Base-by-base conservation (phyloP, 2,113 vertebrate genomes). In the Coptodon rendalli region DNA sequence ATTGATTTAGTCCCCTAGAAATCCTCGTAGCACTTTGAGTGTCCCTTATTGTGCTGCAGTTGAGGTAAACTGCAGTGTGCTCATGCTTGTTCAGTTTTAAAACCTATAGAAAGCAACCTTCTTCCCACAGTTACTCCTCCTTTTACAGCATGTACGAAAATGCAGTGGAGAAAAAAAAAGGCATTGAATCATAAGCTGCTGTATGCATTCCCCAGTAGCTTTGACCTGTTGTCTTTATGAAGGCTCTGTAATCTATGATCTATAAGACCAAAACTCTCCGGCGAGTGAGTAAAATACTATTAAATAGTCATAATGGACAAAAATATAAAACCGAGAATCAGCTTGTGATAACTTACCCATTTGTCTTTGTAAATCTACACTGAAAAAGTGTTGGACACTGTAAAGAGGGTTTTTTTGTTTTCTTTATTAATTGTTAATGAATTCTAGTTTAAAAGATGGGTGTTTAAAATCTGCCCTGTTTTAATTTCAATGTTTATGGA, bases 251-350 rank as follows among this genome's bases (percentile, higher is more conserved):
- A 66, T 38, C 61, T 66, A 66, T 38, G 34, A 66, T 78, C 27
- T 48, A 48, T 1, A 29, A 29, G 24, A 7, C 0, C 43, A 76
- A 76, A 76, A 45, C 68, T 16, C 9, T 76, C 0, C 0, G 0
- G 38, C 1, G 8, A 61, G 8, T 6, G 38, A 73, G 38, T 27
- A 27, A 48, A 73, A 73, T 27, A 17, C 24, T 2, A 48, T 76
- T 76, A 76, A 76, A 76, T 0, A 48, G 40, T 73, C 8, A 17
- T 45, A 48, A 73, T 17, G 68, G 68, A 29, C 40, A 61, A 50
- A 63, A 63, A 34, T 31, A 34, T 61, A 63, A 27, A 38, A 36
- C 16, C 7, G 1, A 38, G 8, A 63, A 19, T 31, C 80, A 16
- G 36, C 38, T 82, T 63, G 56, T 48, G n/a, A 34, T 19, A 16